A percentile compares a stretch with the other conserved stretches of the same genome.
These are phyloP conservation scores for Pediacus dermestoides DNA, from an alignment of 2,888 invertebrate genomes.

Conservation along the genomic window DNA sequence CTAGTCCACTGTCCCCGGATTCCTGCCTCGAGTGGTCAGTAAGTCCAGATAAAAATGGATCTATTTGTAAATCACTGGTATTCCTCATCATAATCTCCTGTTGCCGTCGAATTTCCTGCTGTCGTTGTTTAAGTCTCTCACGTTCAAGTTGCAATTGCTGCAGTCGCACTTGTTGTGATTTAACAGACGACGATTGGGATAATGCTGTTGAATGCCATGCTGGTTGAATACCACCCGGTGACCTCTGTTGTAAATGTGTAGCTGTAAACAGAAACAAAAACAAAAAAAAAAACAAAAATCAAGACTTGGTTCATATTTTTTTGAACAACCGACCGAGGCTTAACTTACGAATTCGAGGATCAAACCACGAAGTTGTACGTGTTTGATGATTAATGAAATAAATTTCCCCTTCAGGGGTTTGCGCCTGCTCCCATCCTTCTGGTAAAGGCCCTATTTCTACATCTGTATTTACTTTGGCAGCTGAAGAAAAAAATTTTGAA, in stretches of 20 bases:
- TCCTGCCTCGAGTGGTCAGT: constrained; percentile 91
- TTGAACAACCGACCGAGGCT: too few species aligned
- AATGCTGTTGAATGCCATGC: constrained; percentile 47
- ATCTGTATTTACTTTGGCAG: constrained; percentile 48
- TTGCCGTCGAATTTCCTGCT: constrained; percentile 86
- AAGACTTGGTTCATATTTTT: too few species aligned
- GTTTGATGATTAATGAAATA: constrained; percentile 91
- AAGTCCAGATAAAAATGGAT: constrained; percentile 76
- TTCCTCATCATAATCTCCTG: constrained; percentile 72
- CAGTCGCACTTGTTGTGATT: constrained; percentile 73
- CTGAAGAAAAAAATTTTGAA: constrained; percentile 33
- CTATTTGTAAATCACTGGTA: constrained; percentile 63
- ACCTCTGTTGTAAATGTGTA: constrained; percentile 54
- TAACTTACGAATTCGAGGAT: constrained; percentile 94
- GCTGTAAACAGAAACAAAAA: constrained; percentile 46
- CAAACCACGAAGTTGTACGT: constrained; percentile 96
- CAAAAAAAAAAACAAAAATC: not conserved
- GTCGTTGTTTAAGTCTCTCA: constrained; percentile 82
- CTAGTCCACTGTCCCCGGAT: constrained; percentile 91
- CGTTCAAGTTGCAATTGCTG: constrained; percentile 84
- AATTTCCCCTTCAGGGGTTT: constrained; percentile 79
- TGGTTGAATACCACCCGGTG: constrained; percentile 32
- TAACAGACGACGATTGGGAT: constrained; percentile 58
- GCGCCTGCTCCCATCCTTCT: constrained; percentile 85
- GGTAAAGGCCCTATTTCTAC: constrained; percentile 74